phyloP scores from a whole-genome alignment of 2,113 vertebrate species.

The Merops nubicus region DNA sequence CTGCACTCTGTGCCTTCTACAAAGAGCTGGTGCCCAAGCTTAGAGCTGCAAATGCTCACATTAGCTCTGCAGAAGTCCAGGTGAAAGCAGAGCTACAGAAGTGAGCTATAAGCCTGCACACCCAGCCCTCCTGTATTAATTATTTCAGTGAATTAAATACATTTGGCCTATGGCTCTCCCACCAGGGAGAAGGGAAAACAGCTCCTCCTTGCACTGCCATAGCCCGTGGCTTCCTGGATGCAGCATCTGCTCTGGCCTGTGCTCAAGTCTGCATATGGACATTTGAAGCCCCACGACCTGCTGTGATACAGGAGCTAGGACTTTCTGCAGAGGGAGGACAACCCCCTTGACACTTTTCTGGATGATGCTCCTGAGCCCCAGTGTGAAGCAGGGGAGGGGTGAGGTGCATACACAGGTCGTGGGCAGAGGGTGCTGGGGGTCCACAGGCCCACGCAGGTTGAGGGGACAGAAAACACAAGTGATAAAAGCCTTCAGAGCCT shows the following conservation, averaged over 20 bases:
- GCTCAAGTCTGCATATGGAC: rapidly evolving
- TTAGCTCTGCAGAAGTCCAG: background rate
- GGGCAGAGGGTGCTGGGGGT: background rate
- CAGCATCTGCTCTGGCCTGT: background rate
- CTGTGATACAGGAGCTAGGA: background rate
- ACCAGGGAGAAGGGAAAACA: background rate
- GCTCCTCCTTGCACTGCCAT: background rate
- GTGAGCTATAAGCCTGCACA: background rate
- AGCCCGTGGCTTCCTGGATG: background rate
- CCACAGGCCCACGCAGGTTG: rapidly evolving
- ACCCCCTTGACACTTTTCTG: no score
- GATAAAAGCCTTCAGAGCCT: background rate
- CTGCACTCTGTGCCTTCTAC: background rate
- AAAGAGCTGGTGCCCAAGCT: background rate
- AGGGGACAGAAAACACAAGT: background rate
- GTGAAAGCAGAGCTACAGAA: background rate
- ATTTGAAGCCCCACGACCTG: background rate
- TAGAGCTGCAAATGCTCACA: background rate
- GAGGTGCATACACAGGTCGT: background rate
- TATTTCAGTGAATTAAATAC: background rate
- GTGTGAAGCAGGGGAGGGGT: background rate
- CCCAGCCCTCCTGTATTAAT: background rate
- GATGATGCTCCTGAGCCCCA: background rate
- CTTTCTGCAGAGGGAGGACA: background rate
- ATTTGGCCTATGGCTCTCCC: background rate